phyloP scores from a whole-genome alignment of 2,888 invertebrate genomes.

The Automeris io region DNA sequence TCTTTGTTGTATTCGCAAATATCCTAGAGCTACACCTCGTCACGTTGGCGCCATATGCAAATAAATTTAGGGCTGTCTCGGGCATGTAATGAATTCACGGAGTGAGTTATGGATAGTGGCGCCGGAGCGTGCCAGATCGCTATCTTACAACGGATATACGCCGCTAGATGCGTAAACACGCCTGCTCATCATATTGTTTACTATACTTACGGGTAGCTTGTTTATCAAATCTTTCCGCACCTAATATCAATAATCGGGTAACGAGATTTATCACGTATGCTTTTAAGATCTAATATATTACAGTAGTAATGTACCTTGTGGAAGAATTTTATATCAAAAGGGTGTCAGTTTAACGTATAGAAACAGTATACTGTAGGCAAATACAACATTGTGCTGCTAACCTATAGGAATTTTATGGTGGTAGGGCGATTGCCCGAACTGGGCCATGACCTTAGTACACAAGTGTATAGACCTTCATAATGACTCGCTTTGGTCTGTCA shows the following conservation, averaged over 20 bases:
- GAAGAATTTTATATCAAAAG: too few species aligned
- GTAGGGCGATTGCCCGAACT: too few species aligned
- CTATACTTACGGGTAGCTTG: slow-evolving; percentile 30
- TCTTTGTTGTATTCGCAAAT: slow-evolving; percentile 57
- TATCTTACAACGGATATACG: slow-evolving; percentile 51
- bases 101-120: slow-evolving; percentile 66
- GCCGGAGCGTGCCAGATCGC: slow-evolving; percentile 58
- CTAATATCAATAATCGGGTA: slow-evolving; percentile 23
- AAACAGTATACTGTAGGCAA: too few species aligned
- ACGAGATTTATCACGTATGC: not conserved
- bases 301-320: too few species aligned
- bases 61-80: slow-evolving; percentile 73
- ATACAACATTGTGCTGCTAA: too few species aligned
- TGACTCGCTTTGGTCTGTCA: too few species aligned
- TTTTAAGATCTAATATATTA: too few species aligned
- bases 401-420: too few species aligned
- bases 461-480: too few species aligned
- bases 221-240: slow-evolving; percentile 36
- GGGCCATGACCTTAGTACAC: too few species aligned
- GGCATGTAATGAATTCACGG: slow-evolving; percentile 66
- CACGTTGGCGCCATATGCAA: slow-evolving; percentile 65
- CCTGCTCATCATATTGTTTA: slow-evolving; percentile 50
- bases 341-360: too few species aligned
- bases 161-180: slow-evolving; percentile 46
- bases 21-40: slow-evolving; percentile 58